Conservation (phyloP, 1,140 invertebrate species). For the Micrasema longulum region DNA sequence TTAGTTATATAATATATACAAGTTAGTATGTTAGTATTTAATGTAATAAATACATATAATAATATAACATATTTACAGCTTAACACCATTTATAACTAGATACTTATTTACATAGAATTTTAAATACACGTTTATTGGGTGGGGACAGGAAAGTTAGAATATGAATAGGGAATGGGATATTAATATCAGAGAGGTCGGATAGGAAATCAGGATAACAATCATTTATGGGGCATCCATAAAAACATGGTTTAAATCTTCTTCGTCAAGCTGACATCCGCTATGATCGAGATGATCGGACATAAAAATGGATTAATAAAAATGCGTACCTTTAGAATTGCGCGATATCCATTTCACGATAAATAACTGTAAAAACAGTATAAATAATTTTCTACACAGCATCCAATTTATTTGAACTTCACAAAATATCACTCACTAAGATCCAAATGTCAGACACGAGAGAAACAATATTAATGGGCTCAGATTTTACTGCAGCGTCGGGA, state of each 20-base stretch:
- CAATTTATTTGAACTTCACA: not conserved
- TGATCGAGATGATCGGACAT: not conserved
- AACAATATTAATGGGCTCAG: not conserved
- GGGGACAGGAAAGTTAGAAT: no score
- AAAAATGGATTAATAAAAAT: conserved; percentile 6
- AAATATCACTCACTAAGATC: conserved; percentile 1
- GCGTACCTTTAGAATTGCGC: conserved; percentile 20
- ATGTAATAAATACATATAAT: no score
- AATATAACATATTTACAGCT: no score
- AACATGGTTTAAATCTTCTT: not conserved
- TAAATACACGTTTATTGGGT: no score
- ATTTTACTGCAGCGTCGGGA: not conserved
- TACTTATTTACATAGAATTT: not conserved
- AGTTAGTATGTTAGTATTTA: no score
- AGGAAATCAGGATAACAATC: no score
- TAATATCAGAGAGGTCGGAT: no score
- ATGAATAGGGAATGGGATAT: no score
- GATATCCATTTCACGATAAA: conserved; percentile 3
- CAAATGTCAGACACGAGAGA: not conserved
- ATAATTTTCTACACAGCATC: not conserved
- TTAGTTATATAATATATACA: no score
- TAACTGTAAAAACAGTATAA: no score
- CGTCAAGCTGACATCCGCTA: not conserved
- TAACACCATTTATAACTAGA: no score
- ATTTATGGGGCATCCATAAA: not conserved